A percentile compares a stretch with the other conserved stretches of the same genome.
Conservation (phyloP, 2,888 invertebrate species). For the Meandrusa payeni region DNA sequence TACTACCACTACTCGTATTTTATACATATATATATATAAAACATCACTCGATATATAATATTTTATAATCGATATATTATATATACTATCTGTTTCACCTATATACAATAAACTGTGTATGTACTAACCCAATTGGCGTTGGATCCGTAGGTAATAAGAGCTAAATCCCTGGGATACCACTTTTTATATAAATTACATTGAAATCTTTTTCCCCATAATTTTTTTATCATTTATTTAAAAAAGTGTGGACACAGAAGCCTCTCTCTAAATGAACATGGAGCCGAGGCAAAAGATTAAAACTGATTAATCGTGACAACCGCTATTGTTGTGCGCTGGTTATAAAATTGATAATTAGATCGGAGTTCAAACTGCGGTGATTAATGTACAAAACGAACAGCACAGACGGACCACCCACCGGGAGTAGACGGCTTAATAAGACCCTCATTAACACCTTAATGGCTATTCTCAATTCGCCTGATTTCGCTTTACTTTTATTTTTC, state of each 20-base stretch:
- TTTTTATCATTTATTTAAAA: too few species aligned
- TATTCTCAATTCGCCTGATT: slow-evolving; percentile 78
- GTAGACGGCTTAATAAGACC: slow-evolving; percentile 79
- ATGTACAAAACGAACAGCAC: slow-evolving; percentile 66
- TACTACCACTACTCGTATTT: too few species aligned
- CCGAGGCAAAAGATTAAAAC: slow-evolving; percentile 1
- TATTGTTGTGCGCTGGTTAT: slow-evolving; percentile 49
- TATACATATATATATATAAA: too few species aligned
- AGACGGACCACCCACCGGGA: slow-evolving; percentile 74
- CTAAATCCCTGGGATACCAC: too few species aligned
- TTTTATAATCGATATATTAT: too few species aligned
- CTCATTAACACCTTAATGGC: slow-evolving; percentile 80
- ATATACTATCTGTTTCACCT: too few species aligned
- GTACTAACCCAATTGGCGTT: too few species aligned
- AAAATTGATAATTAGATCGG: slow-evolving; percentile 67
- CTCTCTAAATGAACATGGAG: background rate
- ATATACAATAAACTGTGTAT: too few species aligned
- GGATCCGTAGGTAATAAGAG: too few species aligned
- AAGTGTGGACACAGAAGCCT: background rate
- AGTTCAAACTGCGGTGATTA: slow-evolving; percentile 69
- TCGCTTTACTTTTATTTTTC: slow-evolving; percentile 72
- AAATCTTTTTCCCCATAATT: too few species aligned
- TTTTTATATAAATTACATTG: too few species aligned
- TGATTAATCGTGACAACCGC: slow-evolving; percentile 27
- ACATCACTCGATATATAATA: too few species aligned